Evolutionary conservation across 2,888 invertebrate species (phyloP), one percentile per base, ranked within the genome.

Genomic region (Sabatieria punctata): DNA sequence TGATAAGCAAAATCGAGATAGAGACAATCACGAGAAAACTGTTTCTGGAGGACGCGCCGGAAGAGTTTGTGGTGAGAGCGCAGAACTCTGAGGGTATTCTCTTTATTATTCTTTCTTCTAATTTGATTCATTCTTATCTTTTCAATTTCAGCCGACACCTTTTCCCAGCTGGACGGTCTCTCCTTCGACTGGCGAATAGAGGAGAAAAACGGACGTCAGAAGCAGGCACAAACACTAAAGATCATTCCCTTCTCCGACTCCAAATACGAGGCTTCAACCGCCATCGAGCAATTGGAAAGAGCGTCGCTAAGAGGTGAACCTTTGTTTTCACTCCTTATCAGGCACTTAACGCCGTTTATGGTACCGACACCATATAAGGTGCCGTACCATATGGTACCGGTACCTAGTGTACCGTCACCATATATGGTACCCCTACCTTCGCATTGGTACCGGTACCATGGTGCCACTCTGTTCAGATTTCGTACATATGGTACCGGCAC

Each of bases 11-110:
- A 15, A 71, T 97, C 41, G 78, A 79, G 60, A 82, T 97, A 42
- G 77, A 82, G 47, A 89, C 93, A 19, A 93, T 89, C 19, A 91
- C 95, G 1, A 77, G 83, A 61, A 85, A 91, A 63, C 71, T 97
- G 21, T 93, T 80, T 64, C 75, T 95, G 54, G 93, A 93, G 67
- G 95, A 95, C 69, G 86, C 91, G 1, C 95, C 95, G 0, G 93
- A 91, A 67, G 81, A 82, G 45, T 89, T 97, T 70, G 82, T 85
- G 71, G 79, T 91, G 30, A 63, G 81, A 58, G 91, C 88, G 1
- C 82, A 80, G 66, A 85, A 66, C 46, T 40, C 41, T 2, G 55
- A 59, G 41, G 60, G 60, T 52, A 48, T 45, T 39, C n/a, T n/a
- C n/a, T n/a, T n/a, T n/a, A n/a, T n/a, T n/a, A n/a, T n/a, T n/a